A percentile compares a stretch with the other conserved stretches of the same genome.
These are phyloP conservation scores for Lasioglossum albipes DNA, from an alignment of 1,140 invertebrate genomes.

Conservation along the genomic window DNA sequence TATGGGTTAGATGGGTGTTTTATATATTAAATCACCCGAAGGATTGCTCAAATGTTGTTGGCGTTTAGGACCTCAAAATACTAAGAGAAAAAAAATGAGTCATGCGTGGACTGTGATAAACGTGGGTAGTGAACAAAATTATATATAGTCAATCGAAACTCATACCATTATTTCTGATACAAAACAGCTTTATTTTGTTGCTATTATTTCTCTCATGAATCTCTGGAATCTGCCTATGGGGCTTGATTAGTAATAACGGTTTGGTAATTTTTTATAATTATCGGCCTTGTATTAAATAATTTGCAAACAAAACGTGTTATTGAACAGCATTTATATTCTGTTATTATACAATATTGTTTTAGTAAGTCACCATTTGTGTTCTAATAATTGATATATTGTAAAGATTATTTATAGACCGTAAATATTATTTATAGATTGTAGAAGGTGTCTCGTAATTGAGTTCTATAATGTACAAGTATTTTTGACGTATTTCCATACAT, in stretches of 20 bases:
- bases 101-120: constrained; percentile 80
- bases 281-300: constrained; percentile 16
- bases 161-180: constrained; percentile 53
- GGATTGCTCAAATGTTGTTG: constrained; percentile 77
- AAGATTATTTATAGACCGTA: constrained; percentile 47
- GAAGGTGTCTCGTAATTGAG: neutral
- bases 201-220: constrained; percentile 40
- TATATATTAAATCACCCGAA: constrained; percentile 65
- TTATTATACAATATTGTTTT: constrained; percentile 48
- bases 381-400: constrained; percentile 52
- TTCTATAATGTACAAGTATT: too few relatives aligned
- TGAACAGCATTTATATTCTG: constrained; percentile 58
- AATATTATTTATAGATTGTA: constrained; percentile 45
- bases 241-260: constrained; percentile 41
- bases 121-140: constrained; percentile 71
- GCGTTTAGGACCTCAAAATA: constrained; percentile 76
- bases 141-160: constrained; percentile 61
- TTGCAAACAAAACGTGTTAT: constrained; percentile 10
- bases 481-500: too few relatives aligned
- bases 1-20: constrained; percentile 69
- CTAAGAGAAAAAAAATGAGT: constrained; percentile 75
- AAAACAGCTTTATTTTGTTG: constrained; percentile 50
- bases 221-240: constrained; percentile 56
- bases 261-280: constrained; percentile 14
- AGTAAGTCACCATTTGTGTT: constrained; percentile 62